Conservation (phyloP, 2,797 vertebrate species). For the Molossus alvarezi region DNA sequence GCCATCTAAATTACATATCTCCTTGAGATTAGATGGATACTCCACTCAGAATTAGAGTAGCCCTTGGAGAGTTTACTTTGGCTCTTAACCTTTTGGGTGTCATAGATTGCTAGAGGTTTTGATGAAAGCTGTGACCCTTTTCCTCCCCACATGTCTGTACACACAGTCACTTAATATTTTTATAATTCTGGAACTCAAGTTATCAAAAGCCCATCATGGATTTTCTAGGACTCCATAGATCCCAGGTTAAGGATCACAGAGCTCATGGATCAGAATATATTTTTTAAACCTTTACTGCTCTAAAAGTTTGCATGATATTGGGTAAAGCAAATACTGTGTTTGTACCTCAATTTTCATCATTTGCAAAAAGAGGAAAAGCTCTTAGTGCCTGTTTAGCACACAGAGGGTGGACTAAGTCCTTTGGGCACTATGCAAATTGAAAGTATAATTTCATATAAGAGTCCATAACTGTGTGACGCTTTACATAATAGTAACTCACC, state of each 20-base stretch:
- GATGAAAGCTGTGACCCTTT: background rate
- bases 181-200: background rate
- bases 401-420: background rate
- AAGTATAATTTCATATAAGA: constrained; percentile 48
- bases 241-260: background rate
- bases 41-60: constrained; percentile 18
- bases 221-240: background rate
- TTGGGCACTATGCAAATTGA: constrained; percentile 14
- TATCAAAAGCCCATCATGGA: background rate
- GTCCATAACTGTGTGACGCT: constrained; percentile 21
- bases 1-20: constrained; percentile 58
- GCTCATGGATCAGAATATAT: background rate
- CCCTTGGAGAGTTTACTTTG: constrained; percentile 19
- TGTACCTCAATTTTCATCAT: constrained; percentile 41
- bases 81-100: constrained; percentile 11
- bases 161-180: constrained; percentile 5
- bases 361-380: constrained; percentile 10
- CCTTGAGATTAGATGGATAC: constrained; percentile 28
- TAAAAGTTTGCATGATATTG: constrained; percentile 23
- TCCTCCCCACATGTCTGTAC: background rate
- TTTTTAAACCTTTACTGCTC: background rate
- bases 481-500: constrained; percentile 19
- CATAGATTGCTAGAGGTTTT: constrained; percentile 45
- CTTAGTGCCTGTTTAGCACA: background rate
- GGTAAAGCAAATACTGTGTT: background rate